Evolutionary conservation across 2,113 vertebrate species (phyloP).

Genomic region (Cromileptes altivelis): DNA sequence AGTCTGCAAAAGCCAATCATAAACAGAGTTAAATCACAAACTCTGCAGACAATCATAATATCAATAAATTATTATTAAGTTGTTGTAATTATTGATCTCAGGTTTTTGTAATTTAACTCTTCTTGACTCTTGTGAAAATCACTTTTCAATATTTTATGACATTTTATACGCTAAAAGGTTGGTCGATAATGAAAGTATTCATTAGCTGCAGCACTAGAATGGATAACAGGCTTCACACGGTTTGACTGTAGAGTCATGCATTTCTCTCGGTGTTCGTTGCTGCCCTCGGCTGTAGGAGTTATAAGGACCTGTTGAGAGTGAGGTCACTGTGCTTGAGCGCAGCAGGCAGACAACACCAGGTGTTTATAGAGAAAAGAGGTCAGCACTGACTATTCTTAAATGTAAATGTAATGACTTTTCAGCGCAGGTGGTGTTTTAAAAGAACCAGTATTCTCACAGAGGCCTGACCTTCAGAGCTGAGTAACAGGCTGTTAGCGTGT

Average conservation of each 20-base stretch:
- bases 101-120: background rate
- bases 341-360: slow-evolving; percentile 30
- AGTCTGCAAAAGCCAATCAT: background rate
- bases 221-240: background rate
- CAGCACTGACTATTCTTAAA: slow-evolving; percentile 32
- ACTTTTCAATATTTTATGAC: background rate
- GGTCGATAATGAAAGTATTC: slow-evolving; percentile 8
- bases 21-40: background rate
- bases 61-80: no score
- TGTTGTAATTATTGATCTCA: background rate
- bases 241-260: background rate
- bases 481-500: slow-evolving; percentile 10
- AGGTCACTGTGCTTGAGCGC: slow-evolving; percentile 10
- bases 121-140: background rate
- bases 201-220: background rate
- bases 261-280: background rate
- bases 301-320: slow-evolving; percentile 38
- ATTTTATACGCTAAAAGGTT: background rate
- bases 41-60: no score
- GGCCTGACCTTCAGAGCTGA: slow-evolving; percentile 52
- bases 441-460: slow-evolving; percentile 18
- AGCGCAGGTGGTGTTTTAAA: slow-evolving; percentile 38
- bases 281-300: background rate
- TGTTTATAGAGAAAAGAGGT: slow-evolving; percentile 47
- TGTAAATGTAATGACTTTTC: slow-evolving; percentile 38